Base-by-base conservation (phyloP, 2,888 invertebrate genomes). In the Lasioglossum vierecki region DNA sequence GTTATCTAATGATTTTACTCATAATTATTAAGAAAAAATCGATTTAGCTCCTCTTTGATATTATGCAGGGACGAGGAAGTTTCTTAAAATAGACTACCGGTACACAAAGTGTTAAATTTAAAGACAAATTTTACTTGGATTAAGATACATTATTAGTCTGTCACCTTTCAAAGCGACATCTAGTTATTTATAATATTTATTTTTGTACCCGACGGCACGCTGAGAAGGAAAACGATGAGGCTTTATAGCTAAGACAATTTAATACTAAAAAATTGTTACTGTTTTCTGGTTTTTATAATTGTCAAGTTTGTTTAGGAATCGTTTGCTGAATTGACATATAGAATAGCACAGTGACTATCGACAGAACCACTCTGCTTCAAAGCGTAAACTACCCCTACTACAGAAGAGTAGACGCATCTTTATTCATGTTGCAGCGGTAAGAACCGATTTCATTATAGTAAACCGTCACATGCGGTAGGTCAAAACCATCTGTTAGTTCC, bases 361-460 rank as follows among this genome's bases (percentile, higher is more conserved):
- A 63, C 63, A 15, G 15, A 63, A 15, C 63, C 15, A 15, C 63
- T 30, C 15, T 30, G 30, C 63, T 30, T 6, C 15, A 2, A 63
- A 63, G 63, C 15, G 30, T 30, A 63, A 63, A 63, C 63, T 63
- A 63, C 15, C 30, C 15, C 30, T 63, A 63, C 63, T 63, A 63
- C 6, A 63, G 63, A 63, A 11, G 63, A 63, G 63, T 30, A 63
- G 30, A 15, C 63, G 63, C 63, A 63, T 63, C 63, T 63, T 73
- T 46, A 73, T 73, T 26, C 46, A 46, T 46, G 41, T 46, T 49
- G 44, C 26, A 73, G 18, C 73, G 26, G 44, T 30, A 63, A 63
- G 63, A 63, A 63, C 63, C 63, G 30, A 63, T 63, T 63, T 63
- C 63, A 63, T 63, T 63, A 63, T 63, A 63, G 63, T 63, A 63